Evolutionary conservation across 2,113 vertebrate species (phyloP), one percentile per base, ranked within the genome.

Genomic region (Cyprinodon brontotheroides): DNA sequence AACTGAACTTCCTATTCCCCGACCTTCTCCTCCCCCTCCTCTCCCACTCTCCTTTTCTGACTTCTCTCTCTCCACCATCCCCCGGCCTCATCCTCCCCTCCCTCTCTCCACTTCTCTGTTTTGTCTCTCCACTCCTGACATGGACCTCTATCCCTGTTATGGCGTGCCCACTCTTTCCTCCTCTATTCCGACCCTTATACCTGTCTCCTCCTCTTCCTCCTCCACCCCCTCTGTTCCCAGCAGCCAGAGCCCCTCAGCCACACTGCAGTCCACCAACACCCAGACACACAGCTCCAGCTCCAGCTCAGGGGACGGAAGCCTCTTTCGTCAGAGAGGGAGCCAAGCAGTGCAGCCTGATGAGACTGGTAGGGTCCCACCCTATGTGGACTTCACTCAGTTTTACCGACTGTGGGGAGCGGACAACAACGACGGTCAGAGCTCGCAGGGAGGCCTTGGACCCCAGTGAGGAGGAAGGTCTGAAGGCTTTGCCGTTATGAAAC

Each of bases 211-310:
- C 59, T 83, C 76, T 41, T 40, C 48, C 69, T 75, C 70, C 61
- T 74, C 70, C 53, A 29, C 65, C 70, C 61, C 72, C 22, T 4
- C 75, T 71, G 74, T 80, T 43, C 79, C 78, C 87, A 81, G 5
- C 88, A 99, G 96, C 74, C 98, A 98, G 93, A 99, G 98, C 85
- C 98, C 98, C 38, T 98, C 96, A 0, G 93, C 96, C 87, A 99
- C 98, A 0, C 96, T 99, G 45, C 98, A 99, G 93, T 99, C 98
- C 4, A 97, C 96, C 89, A 97, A 96, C 89, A 98, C 97, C 68
- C 97, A 96, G 86, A 99, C 97, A 0, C 97, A 98, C 91, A 99
- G 97, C 0, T 98, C 98, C 94, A 99, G 97, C 87, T 99, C 98
- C 93, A 98, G 97, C 93, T 98, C 97, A 0, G 98, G 97, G 48